Evolutionary conservation across 2,888 invertebrate genomes (phyloP).

Genomic region (Podabrus alpinus): DNA sequence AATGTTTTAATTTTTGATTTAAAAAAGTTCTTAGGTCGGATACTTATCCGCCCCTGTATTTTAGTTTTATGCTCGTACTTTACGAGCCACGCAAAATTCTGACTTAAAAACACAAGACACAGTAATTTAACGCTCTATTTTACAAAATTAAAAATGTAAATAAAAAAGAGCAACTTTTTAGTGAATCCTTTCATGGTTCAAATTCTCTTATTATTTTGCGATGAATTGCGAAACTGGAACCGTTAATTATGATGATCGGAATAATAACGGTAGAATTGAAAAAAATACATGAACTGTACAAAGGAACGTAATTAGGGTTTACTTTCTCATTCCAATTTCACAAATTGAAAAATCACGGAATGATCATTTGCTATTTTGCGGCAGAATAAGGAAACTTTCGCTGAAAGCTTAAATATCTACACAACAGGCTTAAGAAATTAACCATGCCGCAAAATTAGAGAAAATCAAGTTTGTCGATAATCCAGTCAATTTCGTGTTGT

Average conservation of each 20-base stretch:
- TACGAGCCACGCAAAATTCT: neutral
- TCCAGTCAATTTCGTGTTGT: neutral
- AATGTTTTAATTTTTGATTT: no score
- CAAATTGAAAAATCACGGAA: neutral
- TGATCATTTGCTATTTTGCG: neutral
- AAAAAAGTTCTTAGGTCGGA: no score
- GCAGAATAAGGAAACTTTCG: neutral
- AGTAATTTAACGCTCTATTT: neutral
- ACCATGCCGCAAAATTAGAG: neutral
- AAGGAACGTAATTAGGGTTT: neutral
- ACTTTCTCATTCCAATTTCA: neutral
- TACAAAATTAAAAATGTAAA: neutral
- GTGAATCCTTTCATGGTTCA: neutral
- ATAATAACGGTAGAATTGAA: neutral
- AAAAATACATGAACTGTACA: neutral
- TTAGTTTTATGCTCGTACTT: neutral
- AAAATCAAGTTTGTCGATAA: neutral
- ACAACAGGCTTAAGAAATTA: neutral
- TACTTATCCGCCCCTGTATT: neutral
- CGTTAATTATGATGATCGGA: neutral
- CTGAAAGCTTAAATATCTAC: neutral
- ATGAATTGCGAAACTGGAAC: neutral
- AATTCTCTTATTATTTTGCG: no score
- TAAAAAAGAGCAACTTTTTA: neutral
- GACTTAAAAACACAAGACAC: neutral